Percentiles rank a stretch among this genome's conserved stretches.
Evolutionary conservation across 2,113 vertebrate genomes (phyloP).

Genomic region (Antechinus flavipes): DNA sequence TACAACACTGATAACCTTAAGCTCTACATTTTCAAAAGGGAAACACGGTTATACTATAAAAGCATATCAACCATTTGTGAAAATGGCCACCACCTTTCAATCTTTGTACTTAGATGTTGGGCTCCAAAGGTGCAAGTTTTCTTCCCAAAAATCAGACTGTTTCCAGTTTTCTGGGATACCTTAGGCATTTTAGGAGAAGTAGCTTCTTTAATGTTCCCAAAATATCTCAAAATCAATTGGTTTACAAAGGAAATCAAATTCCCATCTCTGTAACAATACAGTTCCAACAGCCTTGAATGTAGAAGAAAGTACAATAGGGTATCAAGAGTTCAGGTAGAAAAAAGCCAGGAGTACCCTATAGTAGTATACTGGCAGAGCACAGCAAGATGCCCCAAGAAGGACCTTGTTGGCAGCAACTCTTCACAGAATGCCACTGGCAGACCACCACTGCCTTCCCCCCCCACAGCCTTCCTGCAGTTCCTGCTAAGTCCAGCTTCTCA

Average conservation of each 20-base stretch:
- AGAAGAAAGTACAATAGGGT: neutral
- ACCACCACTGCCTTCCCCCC: neutral
- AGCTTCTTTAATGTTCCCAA: neutral
- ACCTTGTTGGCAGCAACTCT: neutral
- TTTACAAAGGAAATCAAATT: constrained; percentile 31
- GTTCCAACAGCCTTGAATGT: constrained; percentile 38
- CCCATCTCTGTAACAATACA: neutral
- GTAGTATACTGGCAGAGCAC: neutral
- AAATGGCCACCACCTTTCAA: constrained; percentile 20
- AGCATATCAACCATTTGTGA: neutral
- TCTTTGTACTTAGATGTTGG: neutral
- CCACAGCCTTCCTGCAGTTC: too few relatives aligned
- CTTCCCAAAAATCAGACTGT: neutral
- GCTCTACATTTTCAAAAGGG: constrained; percentile 17
- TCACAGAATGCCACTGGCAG: neutral
- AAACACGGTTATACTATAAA: constrained; percentile 4
- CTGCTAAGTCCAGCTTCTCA: neutral
- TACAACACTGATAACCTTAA: constrained; percentile 33
- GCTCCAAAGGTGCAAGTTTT: constrained; percentile 48
- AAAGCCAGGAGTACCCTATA: neutral
- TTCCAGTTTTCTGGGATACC: constrained; percentile 17
- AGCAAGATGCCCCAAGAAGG: neutral
- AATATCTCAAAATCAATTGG: constrained; percentile 8
- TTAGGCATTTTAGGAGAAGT: constrained; percentile 34
- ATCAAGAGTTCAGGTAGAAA: neutral